These are phyloP conservation scores for Sinohyriopsis cumingii DNA, from an alignment of 2,888 invertebrate genomes.

Conservation along the genomic window DNA sequence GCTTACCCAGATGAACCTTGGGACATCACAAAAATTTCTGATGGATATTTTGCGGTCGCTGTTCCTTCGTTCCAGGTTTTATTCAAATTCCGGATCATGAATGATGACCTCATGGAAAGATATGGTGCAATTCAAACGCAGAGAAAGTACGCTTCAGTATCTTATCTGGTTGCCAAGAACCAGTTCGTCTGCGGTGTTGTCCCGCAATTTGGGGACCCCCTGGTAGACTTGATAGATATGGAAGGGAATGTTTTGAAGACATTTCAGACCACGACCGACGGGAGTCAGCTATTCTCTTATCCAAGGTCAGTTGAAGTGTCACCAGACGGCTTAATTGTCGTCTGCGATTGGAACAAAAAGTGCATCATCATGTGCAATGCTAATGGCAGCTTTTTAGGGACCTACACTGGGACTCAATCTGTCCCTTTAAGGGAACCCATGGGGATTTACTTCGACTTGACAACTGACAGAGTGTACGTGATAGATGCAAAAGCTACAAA, in stretches of 20 bases:
- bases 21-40: conserved; percentile 27
- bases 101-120: conserved; percentile 16
- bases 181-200: conserved; percentile 42
- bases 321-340: conserved; percentile 31
- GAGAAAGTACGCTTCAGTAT: conserved; percentile 28
- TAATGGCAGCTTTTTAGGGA: conserved; percentile 32
- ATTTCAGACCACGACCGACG: conserved; percentile 15
- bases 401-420: conserved; percentile 29
- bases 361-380: conserved; percentile 32
- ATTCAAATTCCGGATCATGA: conserved; percentile 25
- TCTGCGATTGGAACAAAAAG: conserved; percentile 45
- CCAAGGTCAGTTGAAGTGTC: conserved; percentile 40
- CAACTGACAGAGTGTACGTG: conserved; percentile 24
- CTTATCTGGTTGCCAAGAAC: conserved; percentile 18
- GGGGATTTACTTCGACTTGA: conserved; percentile 25
- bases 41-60: conserved; percentile 28
- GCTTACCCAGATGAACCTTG: conserved; percentile 37
- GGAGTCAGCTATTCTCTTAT: conserved; percentile 28
- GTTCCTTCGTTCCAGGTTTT: conserved; percentile 30
- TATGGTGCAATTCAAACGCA: conserved; percentile 19
- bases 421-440: conserved; percentile 34
- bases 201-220: conserved; percentile 39
- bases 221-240: conserved; percentile 33
- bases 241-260: conserved; percentile 25
- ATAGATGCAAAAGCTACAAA: conserved; percentile 26